Conservation (phyloP, 1,140 invertebrate genomes). For the Lerema accius region DNA sequence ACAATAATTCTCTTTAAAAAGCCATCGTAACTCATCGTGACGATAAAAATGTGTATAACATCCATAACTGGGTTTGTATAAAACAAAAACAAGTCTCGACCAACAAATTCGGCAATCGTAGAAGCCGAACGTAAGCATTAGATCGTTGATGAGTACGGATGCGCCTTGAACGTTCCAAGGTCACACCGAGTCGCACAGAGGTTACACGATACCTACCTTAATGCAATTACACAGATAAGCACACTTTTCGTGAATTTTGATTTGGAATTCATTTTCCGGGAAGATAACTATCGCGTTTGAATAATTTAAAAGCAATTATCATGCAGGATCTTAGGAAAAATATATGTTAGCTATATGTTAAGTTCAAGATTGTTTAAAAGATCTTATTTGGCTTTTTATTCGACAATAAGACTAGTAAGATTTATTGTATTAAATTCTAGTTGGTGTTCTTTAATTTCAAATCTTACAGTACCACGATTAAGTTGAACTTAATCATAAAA, state of each 20-base stretch:
- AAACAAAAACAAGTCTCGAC: conserved; percentile 13
- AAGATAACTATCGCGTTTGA: conserved; percentile 39
- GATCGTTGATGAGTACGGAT: conserved; percentile 64
- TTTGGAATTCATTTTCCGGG: conserved; percentile 52
- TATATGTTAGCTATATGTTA: too few relatives aligned
- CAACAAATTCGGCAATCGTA: conserved; percentile 32
- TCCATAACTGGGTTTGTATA: conserved; percentile 24
- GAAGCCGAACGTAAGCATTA: conserved; percentile 3
- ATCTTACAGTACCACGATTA: too few relatives aligned
- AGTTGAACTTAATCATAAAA: too few relatives aligned
- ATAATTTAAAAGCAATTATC: conserved; percentile 34
- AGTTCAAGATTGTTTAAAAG: too few relatives aligned
- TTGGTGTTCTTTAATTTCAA: too few relatives aligned
- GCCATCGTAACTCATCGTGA: conserved; percentile 9
- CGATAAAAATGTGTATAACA: conserved; percentile 2
- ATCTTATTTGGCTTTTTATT: too few relatives aligned
- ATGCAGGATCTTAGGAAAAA: conserved; percentile 10
- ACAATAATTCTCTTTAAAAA: too few relatives aligned
- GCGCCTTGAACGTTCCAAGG: conserved; percentile 67
- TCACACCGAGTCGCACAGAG: conserved; percentile 62
- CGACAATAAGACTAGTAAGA: too few relatives aligned
- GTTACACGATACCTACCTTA: conserved; percentile 63
- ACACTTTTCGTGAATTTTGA: conserved; percentile 49
- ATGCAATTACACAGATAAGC: conserved; percentile 61
- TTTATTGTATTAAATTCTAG: too few relatives aligned